These are phyloP conservation scores for Drosophila simulans DNA, from an alignment of 1,140 invertebrate genomes.

Conservation along the genomic window DNA sequence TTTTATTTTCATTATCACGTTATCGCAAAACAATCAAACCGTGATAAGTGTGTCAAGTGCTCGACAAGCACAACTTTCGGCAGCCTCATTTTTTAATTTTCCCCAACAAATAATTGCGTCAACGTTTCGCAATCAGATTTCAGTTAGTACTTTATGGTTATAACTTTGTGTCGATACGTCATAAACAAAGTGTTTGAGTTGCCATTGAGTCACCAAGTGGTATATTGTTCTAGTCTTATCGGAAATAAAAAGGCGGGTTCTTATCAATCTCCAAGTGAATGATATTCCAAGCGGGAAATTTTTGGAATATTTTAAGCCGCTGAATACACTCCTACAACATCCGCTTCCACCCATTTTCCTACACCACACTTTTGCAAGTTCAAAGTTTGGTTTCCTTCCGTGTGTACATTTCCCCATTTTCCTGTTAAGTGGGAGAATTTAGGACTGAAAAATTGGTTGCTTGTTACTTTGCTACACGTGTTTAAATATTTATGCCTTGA, in stretches of 20 bases:
- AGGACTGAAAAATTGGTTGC: slow-evolving; percentile 41
- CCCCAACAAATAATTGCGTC: slow-evolving; percentile 27
- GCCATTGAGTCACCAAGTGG: slow-evolving; percentile 37
- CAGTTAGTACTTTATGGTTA: slow-evolving; percentile 39
- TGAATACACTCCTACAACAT: slow-evolving; percentile 35
- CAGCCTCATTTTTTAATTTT: slow-evolving; percentile 15
- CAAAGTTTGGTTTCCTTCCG: slow-evolving; percentile 51
- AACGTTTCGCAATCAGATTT: slow-evolving; percentile 47
- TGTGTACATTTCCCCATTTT: slow-evolving; percentile 54
- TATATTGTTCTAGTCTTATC: slow-evolving; percentile 42
- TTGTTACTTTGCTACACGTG: slow-evolving; percentile 54
- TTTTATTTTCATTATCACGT: slow-evolving; percentile 14
- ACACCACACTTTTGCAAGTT: slow-evolving; percentile 41
- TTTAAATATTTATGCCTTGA: slow-evolving; percentile 62
- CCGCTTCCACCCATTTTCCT: slow-evolving; percentile 12
- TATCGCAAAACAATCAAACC: slow-evolving; percentile 22
- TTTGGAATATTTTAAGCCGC: slow-evolving; percentile 18
- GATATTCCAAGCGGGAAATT: slow-evolving; percentile 15
- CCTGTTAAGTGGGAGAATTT: slow-evolving; percentile 22
- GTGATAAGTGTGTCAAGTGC: slow-evolving; percentile 51
- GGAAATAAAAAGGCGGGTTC: background rate
- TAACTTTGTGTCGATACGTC: slow-evolving; percentile 41
- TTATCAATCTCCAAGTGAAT: slow-evolving; percentile 30
- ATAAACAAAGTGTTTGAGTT: slow-evolving; percentile 39
- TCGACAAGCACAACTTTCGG: slow-evolving; percentile 36